These are phyloP conservation scores for Actias luna DNA, from an alignment of 2,888 invertebrate species.

Conservation along the genomic window DNA sequence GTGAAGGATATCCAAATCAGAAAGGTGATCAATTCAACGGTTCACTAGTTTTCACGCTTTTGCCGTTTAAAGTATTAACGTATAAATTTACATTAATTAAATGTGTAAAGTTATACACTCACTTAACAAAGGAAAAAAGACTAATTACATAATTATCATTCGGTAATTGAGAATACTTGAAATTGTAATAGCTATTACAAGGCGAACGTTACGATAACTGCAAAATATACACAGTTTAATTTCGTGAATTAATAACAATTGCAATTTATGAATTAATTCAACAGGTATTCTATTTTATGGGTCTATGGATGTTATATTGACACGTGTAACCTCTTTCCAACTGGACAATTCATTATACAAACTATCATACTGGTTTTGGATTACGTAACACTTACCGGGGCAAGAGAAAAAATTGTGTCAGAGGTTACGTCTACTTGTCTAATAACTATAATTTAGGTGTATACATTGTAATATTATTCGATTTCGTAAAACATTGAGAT, in stretches of 20 bases:
- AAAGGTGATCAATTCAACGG: neutral
- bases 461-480: neutral
- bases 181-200: neutral
- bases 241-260: neutral
- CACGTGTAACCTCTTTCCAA: constrained; percentile 36
- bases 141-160: neutral
- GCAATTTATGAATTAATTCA: neutral
- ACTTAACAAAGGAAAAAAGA: neutral
- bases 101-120: neutral
- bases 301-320: constrained; percentile 26
- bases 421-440: constrained; percentile 29
- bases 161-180: neutral
- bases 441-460: neutral
- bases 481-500: neutral
- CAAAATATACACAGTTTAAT: neutral
- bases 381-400: constrained; percentile 62
- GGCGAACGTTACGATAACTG: neutral
- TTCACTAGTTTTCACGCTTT: neutral
- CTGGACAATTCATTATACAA: constrained; percentile 46
- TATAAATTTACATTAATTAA: neutral
- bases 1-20: neutral
- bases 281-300: constrained; percentile 16
- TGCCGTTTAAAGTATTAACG: neutral
- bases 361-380: constrained; percentile 46
- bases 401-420: constrained; percentile 40